Conservation (phyloP, 2,113 vertebrate species). For the Lanius collurio region DNA sequence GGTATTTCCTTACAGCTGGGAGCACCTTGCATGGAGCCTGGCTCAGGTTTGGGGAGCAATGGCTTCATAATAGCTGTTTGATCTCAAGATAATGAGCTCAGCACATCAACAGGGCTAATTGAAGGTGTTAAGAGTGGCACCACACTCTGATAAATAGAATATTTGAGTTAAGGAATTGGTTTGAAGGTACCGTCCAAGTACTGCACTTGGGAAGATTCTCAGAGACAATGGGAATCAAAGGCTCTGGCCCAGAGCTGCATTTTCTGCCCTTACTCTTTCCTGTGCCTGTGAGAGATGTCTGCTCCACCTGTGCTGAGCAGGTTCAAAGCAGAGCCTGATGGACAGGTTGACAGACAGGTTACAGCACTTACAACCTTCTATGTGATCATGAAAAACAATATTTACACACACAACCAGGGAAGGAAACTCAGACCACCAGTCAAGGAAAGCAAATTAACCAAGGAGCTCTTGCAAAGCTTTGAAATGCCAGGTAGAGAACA, state of each 20-base stretch:
- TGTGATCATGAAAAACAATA: not conserved
- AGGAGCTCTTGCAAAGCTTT: not conserved
- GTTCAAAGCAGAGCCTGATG: not conserved
- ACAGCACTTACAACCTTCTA: rapidly evolving
- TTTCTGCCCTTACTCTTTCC: not conserved
- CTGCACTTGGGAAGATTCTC: not conserved
- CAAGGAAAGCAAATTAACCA: not conserved
- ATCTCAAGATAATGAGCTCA: not conserved
- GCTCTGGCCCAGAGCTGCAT: not conserved
- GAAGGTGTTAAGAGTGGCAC: not conserved
- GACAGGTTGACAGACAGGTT: not conserved
- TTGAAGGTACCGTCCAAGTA: not conserved
- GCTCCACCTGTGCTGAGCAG: not conserved
- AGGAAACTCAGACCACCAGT: not conserved
- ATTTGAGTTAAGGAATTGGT: not conserved
- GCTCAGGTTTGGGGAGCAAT: not conserved
- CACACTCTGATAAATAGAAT: not conserved
- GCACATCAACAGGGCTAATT: not conserved
- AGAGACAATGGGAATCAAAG: not conserved
- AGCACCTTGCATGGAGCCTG: not conserved
- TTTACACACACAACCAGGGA: not conserved
- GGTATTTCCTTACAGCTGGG: not conserved
- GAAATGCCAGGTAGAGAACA: not conserved
- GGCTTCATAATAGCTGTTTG: not conserved
- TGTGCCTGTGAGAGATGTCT: not conserved